Base-by-base conservation (phyloP, 2,113 vertebrate species). In the Tyrannus savana region DNA sequence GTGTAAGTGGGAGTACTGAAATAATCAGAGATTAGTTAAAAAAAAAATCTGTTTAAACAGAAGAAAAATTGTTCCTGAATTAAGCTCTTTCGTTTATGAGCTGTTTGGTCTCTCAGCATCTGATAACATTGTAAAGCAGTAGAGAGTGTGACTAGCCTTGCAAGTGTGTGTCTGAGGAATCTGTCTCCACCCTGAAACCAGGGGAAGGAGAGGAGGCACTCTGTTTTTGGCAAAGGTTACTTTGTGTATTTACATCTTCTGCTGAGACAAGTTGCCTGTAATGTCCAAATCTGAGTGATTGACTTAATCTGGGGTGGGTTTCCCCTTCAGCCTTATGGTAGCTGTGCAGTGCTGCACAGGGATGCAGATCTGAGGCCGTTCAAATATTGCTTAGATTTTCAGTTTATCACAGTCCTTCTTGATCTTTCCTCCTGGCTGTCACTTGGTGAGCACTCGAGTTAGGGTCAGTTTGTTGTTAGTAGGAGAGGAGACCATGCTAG, bases 181-280 rank as follows among this genome's bases (percentile, higher is more conserved):
- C 68, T 33, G 56, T 41, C 88, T 78, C 93, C 93, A 84, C 88
- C 82, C 92, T 93, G 85, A 93, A 83, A 90, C 87, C 11, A 2
- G 44, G 68, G 46, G 37, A 50, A 46, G 78, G 72, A 52, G 74
- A 68, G 68, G 52, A 89, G 67, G 33, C 66, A 17, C 16, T 67
- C 53, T 71, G 4, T 42, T 88, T 88, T 78, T 92, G 76, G 86
- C 86, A 56, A 71, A 80, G 64, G 56, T 55, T 89, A 52, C 80
- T 37, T 46, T 4, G 0, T 46, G 23, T 85, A 16, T 90, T 96
- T 95, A 88, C 37, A 28, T 69, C 71, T 93, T 86, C 68, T 92
- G 64, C 64, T 63, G 47, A 35, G 72, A 63, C 0, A 2, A 77
- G 69, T 62, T 58, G 59, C 63, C 53, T 69, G 50, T n/a, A 69